phyloP scores from a whole-genome alignment of 2,888 invertebrate genomes.

The Polymixis flavicincta region DNA sequence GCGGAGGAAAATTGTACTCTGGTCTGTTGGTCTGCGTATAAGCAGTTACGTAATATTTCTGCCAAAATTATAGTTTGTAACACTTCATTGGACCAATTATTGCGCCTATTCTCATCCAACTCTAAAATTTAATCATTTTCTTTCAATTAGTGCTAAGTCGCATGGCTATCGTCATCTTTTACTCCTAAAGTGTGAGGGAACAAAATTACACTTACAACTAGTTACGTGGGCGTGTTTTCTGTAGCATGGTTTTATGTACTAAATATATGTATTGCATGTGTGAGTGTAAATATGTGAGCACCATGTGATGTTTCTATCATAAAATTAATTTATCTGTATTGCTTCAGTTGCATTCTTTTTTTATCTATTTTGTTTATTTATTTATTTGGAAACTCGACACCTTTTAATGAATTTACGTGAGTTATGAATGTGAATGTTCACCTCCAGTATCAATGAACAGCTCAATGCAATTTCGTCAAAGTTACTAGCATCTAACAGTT shows the following conservation, averaged over 20 bases:
- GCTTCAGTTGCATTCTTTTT: too few relatives aligned
- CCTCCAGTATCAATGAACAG: too few relatives aligned
- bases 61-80: neutral
- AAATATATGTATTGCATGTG: neutral
- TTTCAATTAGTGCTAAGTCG: neutral
- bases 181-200: neutral
- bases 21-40: neutral
- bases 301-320: too few relatives aligned
- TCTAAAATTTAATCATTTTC: neutral
- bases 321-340: too few relatives aligned
- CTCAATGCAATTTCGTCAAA: too few relatives aligned
- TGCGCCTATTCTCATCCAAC: neutral
- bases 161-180: neutral
- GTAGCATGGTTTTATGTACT: neutral
- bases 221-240: neutral
- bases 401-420: too few relatives aligned
- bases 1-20: neutral
- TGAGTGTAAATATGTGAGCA: too few relatives aligned
- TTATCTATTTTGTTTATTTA: too few relatives aligned
- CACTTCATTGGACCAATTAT: neutral
- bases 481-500: too few relatives aligned
- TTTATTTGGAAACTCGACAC: too few relatives aligned
- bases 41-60: slow-evolving; percentile 1
- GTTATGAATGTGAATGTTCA: too few relatives aligned
- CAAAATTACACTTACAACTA: neutral